Conservation (phyloP, 2,888 invertebrate species). For the Vannuccia rotundouncinata region DNA sequence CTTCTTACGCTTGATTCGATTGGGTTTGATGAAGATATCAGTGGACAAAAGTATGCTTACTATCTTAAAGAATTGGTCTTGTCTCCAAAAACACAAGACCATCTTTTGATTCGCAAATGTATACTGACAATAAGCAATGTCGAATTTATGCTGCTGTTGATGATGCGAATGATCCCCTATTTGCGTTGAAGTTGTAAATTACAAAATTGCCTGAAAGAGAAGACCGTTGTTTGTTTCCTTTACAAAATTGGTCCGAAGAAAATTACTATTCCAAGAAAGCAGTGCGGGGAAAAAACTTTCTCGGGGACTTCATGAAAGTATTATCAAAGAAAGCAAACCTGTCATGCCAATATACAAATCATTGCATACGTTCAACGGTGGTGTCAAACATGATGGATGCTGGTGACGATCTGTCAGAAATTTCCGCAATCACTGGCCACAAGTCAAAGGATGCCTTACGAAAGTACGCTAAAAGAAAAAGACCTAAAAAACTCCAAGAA, state of each 20-base stretch:
- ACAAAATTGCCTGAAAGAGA: not conserved
- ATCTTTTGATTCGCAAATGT: not conserved
- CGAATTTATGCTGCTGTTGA: not conserved
- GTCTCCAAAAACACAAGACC: constrained; percentile 4
- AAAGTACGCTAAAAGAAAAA: not conserved
- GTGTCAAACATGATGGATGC: not conserved
- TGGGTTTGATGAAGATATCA: not conserved
- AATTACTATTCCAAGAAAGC: not conserved
- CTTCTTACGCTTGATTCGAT: not conserved
- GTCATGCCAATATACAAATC: not conserved
- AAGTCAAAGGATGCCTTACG: not conserved
- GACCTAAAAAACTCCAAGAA: not conserved
- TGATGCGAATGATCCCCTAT: not conserved
- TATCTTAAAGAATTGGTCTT: not conserved
- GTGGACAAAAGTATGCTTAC: not conserved
- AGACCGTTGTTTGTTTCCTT: not conserved
- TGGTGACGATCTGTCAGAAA: not conserved
- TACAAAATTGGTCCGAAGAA: not conserved
- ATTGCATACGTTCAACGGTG: not conserved
- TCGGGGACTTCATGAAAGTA: not conserved
- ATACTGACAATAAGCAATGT: not conserved
- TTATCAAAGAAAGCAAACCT: not conserved
- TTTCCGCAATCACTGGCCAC: not conserved
- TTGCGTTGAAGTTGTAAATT: not conserved
- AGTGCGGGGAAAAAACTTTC: not conserved